These are phyloP conservation scores for Syrmaticus mikado DNA, from an alignment of 2,113 vertebrate genomes.

Conservation along the genomic window DNA sequence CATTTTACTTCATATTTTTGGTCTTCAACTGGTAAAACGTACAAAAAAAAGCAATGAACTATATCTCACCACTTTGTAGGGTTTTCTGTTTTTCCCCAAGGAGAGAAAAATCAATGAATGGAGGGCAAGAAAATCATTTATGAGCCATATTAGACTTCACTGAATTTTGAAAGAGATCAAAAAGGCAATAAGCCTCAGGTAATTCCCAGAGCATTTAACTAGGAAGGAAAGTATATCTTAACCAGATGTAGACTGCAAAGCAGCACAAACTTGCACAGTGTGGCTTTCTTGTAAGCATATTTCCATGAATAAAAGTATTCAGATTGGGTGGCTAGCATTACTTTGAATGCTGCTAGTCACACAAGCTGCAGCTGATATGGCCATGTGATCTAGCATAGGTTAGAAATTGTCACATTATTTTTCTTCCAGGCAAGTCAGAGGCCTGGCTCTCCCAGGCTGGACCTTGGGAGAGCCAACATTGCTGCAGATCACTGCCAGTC, in stretches of 20 bases:
- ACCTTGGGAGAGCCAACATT: background rate
- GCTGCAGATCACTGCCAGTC: background rate
- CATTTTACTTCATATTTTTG: background rate
- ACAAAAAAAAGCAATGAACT: slow-evolving; percentile 7
- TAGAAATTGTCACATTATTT: background rate
- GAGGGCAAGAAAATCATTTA: background rate
- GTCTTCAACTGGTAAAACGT: background rate
- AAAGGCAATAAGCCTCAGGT: background rate
- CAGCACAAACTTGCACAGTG: background rate
- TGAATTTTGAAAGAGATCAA: slow-evolving; percentile 13
- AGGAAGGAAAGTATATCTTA: background rate
- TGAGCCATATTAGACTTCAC: background rate
- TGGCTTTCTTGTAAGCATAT: background rate
- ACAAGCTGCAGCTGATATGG: background rate
- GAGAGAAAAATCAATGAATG: background rate
- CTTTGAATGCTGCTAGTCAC: background rate
- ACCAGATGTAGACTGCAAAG: background rate
- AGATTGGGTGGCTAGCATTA: background rate
- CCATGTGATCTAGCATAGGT: background rate
- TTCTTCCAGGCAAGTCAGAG: background rate
- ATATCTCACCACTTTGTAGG: background rate
- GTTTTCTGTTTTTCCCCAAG: background rate
- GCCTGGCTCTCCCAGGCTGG: background rate
- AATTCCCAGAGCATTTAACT: background rate
- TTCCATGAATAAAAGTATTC: background rate